Evolutionary conservation across 2,113 vertebrate species (phyloP).

Genomic region (Mystacornis crossleyi): DNA sequence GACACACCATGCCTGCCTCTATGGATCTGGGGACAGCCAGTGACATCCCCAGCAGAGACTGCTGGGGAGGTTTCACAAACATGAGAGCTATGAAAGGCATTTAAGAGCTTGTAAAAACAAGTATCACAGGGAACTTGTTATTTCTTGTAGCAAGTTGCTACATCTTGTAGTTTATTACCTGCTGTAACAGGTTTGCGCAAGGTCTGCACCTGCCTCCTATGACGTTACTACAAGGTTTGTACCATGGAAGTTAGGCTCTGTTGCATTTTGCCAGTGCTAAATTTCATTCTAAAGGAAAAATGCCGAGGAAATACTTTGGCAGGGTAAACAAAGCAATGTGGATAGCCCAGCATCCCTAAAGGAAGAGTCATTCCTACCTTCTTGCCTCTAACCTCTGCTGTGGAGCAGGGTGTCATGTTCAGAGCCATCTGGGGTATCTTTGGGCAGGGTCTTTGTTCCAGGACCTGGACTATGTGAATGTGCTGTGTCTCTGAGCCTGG

Average conservation of each 20-base stretch:
- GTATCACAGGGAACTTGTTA: background rate
- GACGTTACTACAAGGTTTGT: background rate
- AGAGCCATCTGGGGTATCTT: background rate
- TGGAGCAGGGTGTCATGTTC: background rate
- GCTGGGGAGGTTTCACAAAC: background rate
- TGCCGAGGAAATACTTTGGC: background rate
- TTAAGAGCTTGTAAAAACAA: background rate
- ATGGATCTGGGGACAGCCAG: background rate
- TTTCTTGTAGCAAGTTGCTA: background rate
- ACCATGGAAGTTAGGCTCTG: background rate
- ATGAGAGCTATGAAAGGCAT: background rate
- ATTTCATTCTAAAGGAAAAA: background rate
- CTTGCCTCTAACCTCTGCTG: background rate
- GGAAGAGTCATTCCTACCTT: background rate
- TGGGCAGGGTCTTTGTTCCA: background rate
- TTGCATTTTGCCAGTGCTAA: background rate
- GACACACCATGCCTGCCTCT: background rate
- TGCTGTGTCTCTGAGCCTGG: background rate
- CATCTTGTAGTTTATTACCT: background rate
- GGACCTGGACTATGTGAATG: rapidly evolving
- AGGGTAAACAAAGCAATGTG: background rate
- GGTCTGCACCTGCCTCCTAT: background rate
- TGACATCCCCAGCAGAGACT: background rate
- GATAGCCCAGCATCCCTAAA: background rate
- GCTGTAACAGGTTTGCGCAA: background rate